phyloP scores from a whole-genome alignment of 2,888 invertebrate species.

The Hirtodrosophila trivittata region DNA sequence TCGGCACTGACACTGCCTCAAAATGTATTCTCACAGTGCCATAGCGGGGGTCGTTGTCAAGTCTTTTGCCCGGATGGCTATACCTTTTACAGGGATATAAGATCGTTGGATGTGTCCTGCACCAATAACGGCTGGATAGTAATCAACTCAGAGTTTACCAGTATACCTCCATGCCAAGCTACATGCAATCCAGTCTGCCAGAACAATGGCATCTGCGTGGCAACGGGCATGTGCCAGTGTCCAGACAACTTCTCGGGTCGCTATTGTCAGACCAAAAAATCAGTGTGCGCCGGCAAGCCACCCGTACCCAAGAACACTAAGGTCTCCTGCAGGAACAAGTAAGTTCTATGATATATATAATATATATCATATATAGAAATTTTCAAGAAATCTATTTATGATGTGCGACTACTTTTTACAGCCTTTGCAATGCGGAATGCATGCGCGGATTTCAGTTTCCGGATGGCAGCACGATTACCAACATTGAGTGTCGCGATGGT shows the following conservation, averaged over 20 bases:
- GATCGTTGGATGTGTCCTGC: conserved; percentile 71
- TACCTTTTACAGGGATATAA: conserved; percentile 70
- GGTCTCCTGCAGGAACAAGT: conserved; percentile 87
- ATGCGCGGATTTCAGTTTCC: conserved; percentile 88
- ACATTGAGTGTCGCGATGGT: conserved; percentile 88
- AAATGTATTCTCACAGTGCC: conserved; percentile 72
- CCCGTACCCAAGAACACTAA: conserved; percentile 88
- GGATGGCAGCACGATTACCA: conserved; percentile 88
- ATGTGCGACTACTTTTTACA: conserved; percentile 79
- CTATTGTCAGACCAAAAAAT: conserved; percentile 90
- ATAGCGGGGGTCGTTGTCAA: conserved; percentile 71
- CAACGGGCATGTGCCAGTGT: conserved; percentile 90
- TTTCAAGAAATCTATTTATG: too few relatives aligned
- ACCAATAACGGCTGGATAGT: conserved; percentile 80
- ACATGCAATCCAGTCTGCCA: conserved; percentile 90
- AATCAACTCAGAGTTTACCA: conserved; percentile 75
- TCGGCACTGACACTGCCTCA: conserved; percentile 60
- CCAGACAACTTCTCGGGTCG: conserved; percentile 89
- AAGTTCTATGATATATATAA: conserved; percentile 76
- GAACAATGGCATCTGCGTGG: conserved; percentile 92
- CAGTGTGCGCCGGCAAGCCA: conserved; percentile 88
- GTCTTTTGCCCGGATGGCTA: conserved; percentile 71
- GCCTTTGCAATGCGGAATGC: conserved; percentile 88
- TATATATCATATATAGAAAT: background rate
- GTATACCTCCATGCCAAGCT: conserved; percentile 88